Conservation (phyloP, 2,797 vertebrate species). For the Danio albolineatus region DNA sequence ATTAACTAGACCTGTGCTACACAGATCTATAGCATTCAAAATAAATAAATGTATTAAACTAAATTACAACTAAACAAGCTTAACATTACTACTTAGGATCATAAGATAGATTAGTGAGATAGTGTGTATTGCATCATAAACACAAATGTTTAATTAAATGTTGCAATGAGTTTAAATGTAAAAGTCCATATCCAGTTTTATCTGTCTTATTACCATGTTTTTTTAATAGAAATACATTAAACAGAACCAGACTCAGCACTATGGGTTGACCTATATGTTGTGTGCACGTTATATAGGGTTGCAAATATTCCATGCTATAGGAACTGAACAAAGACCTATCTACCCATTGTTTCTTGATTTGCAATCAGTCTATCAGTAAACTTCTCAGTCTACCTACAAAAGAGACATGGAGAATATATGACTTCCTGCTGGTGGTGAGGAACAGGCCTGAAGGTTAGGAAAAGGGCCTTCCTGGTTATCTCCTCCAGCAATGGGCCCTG, state of each 20-base stretch:
- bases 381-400: constrained; percentile 30
- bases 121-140: too few species aligned
- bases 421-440: constrained; percentile 52
- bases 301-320: constrained; percentile 10
- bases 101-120: too few species aligned
- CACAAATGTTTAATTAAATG: too few species aligned
- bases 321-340: neutral
- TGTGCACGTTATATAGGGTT: constrained; percentile 3
- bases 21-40: too few species aligned
- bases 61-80: too few species aligned
- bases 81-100: too few species aligned
- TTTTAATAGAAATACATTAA: too few species aligned
- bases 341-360: constrained; percentile 30
- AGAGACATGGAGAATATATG: constrained; percentile 53
- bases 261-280: neutral
- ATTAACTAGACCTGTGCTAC: too few species aligned
- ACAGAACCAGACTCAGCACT: neutral
- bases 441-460: constrained; percentile 37
- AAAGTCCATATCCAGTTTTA: too few species aligned
- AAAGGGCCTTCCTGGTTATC: constrained; percentile 44
- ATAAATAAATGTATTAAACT: too few species aligned
- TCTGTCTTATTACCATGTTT: too few species aligned
- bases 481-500: constrained; percentile 38
- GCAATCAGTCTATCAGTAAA: constrained; percentile 31
- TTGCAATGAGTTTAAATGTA: too few species aligned